Percentiles rank a stretch among this genome's conserved stretches.
Evolutionary conservation across 2,888 invertebrate species (phyloP).

Genomic region (Taenaris catops): DNA sequence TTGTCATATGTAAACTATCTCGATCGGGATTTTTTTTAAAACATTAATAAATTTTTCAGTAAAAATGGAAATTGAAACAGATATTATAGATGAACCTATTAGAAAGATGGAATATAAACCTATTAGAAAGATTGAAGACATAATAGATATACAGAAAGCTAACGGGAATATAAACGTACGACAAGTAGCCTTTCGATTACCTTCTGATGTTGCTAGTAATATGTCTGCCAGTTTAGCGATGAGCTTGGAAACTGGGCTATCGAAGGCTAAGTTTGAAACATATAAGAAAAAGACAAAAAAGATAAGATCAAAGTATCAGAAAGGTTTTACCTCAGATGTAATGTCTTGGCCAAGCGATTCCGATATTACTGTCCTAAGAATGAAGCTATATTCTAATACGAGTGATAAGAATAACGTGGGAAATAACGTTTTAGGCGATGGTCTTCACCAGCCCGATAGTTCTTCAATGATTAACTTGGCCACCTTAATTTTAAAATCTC

Average conservation of each 20-base stretch:
- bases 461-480: conserved; percentile 81
- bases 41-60: conserved; percentile 26
- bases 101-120: too few relatives aligned
- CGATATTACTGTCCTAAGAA: conserved; percentile 78
- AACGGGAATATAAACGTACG: conserved; percentile 48
- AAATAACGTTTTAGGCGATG: conserved; percentile 73
- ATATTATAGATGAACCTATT: conserved; percentile 31
- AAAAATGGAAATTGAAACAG: conserved; percentile 42
- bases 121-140: conserved; percentile 64
- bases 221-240: conserved; percentile 42
- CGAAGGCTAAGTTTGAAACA: conserved; percentile 33
- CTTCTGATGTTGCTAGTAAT: conserved; percentile 40
- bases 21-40: conserved; percentile 22
- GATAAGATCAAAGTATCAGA: conserved; percentile 36
- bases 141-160: conserved; percentile 66
- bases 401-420: conserved; percentile 65
- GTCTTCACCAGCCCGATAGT: conserved; percentile 75
- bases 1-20: conserved; percentile 33
- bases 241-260: conserved; percentile 53
- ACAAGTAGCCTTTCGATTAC: conserved; percentile 57
- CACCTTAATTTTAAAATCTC: conserved; percentile 68
- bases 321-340: conserved; percentile 45
- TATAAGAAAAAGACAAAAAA: conserved; percentile 42
- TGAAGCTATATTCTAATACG: conserved; percentile 55
- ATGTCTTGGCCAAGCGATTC: conserved; percentile 80